Conservation (phyloP, 1,140 invertebrate species). For the Rhynchophorus ferrugineus region DNA sequence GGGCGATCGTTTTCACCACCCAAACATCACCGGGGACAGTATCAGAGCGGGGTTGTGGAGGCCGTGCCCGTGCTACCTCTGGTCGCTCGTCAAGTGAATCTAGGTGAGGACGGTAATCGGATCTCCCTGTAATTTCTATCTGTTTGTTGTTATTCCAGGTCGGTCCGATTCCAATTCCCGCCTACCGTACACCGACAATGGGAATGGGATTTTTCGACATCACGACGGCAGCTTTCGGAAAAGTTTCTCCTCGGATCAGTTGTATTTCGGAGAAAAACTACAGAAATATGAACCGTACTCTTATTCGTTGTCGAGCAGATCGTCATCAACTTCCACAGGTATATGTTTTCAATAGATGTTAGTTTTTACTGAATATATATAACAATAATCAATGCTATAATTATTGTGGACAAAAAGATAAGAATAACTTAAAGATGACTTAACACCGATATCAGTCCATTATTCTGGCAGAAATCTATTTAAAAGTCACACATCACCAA, state of each 20-base stretch:
- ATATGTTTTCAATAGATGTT: slow-evolving; percentile 3
- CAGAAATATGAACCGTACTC: slow-evolving; percentile 21
- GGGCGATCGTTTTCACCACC: slow-evolving; percentile 28
- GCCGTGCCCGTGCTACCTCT: background rate
- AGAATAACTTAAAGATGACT: too few species aligned
- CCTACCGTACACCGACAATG: background rate
- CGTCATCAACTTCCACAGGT: slow-evolving; percentile 34
- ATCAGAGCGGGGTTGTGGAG: slow-evolving; percentile 2
- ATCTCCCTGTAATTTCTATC: too few species aligned
- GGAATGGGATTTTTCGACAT: background rate
- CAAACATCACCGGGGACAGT: slow-evolving; percentile 14
- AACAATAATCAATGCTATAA: background rate
- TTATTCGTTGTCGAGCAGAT: slow-evolving; percentile 28
- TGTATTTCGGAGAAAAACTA: slow-evolving; percentile 21
- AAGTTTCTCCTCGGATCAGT: slow-evolving; percentile 37
- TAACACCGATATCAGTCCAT: too few species aligned
- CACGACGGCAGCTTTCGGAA: slow-evolving; percentile 29
- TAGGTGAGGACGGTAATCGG: background rate
- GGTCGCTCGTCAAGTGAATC: background rate
- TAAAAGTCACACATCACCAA: too few species aligned
- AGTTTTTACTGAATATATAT: slow-evolving; percentile 1
- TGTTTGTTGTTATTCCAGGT: background rate
- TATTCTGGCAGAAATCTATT: too few species aligned
- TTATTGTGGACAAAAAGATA: too few species aligned
- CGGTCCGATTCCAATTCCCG: background rate